A percentile compares a stretch with the other conserved stretches of the same genome.
Conservation (phyloP, 2,797 vertebrate species). For the Adrianichthys oophorus region DNA sequence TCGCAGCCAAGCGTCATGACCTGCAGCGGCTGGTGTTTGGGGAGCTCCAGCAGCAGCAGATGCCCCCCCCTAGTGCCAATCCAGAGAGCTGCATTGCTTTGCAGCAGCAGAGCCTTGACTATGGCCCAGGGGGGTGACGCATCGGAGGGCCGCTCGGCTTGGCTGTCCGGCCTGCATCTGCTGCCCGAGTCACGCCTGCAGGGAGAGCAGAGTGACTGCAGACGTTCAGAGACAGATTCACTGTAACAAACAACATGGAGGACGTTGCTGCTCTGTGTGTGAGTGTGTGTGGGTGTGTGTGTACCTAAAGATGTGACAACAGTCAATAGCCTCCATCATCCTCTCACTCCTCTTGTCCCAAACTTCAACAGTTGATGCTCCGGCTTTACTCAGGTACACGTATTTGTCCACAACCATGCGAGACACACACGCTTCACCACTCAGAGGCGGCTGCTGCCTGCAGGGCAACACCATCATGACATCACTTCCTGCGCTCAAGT, state of each 20-base stretch:
- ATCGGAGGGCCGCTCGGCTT: constrained; percentile 31
- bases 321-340: constrained; percentile 88
- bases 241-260: not conserved
- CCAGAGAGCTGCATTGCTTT: constrained; percentile 88
- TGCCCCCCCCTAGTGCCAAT: constrained; percentile 91
- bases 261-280: not conserved
- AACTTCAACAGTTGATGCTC: constrained; percentile 86
- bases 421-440: constrained; percentile 84
- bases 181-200: constrained; percentile 71
- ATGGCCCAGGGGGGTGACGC: constrained; percentile 74
- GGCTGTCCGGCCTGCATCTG: constrained; percentile 57
- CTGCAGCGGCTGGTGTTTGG: constrained; percentile 81
- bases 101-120: constrained; percentile 90
- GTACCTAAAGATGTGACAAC: constrained; percentile 86
- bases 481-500: too few relatives aligned
- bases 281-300: not conserved
- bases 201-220: not conserved
- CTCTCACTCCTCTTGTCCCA: constrained; percentile 92
- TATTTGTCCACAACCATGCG: constrained; percentile 88
- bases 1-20: constrained; percentile 80
- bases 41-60: constrained; percentile 88
- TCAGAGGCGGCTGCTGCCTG: constrained; percentile 79
- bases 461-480: too few relatives aligned
- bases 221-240: not conserved
- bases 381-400: constrained; percentile 88